A percentile compares a stretch with the other conserved stretches of the same genome.
Conservation (phyloP, 1,140 invertebrate genomes). For the Drosophila mayri region DNA sequence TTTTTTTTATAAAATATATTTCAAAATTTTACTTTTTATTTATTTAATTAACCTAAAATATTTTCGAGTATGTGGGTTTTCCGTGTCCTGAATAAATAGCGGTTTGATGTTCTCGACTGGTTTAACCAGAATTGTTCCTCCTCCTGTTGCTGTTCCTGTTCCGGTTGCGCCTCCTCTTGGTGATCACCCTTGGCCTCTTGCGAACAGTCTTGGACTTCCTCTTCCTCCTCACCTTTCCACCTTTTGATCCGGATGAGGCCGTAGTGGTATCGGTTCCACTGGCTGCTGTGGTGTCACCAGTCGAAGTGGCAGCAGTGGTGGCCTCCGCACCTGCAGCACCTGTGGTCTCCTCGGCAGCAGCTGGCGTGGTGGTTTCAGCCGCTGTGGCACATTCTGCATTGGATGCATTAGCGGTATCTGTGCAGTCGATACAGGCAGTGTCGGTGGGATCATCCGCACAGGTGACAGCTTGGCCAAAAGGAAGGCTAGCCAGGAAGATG, state of each 20-base stretch:
- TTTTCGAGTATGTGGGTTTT: not conserved
- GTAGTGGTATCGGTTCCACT: not conserved
- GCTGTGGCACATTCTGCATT: not conserved
- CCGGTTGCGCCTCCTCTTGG: not conserved
- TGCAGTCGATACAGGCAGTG: not conserved
- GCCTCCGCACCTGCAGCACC: not conserved
- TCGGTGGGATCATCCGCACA: not conserved
- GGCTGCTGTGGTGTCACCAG: not conserved
- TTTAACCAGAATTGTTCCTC: not conserved
- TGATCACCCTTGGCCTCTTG: not conserved
- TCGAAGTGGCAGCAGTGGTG: not conserved
- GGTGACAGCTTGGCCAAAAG: slow-evolving; percentile 2
- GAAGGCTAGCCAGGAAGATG: slow-evolving; percentile 9
- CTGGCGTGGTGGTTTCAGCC: not conserved
- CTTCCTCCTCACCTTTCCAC: not conserved
- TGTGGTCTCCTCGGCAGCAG: not conserved
- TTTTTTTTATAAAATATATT: too few relatives aligned
- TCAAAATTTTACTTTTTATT: too few relatives aligned
- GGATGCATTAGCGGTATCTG: not conserved
- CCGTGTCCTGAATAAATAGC: not conserved
- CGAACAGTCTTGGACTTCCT: not conserved
- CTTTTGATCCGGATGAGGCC: not conserved
- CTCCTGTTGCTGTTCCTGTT: slow-evolving; percentile 1
- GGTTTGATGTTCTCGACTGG: not conserved
- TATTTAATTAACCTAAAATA: not conserved